Percentiles rank a stretch among this genome's conserved stretches.
These are phyloP conservation scores for Leptocoma aspasia DNA, from an alignment of 2,113 vertebrate genomes.

Conservation along the genomic window DNA sequence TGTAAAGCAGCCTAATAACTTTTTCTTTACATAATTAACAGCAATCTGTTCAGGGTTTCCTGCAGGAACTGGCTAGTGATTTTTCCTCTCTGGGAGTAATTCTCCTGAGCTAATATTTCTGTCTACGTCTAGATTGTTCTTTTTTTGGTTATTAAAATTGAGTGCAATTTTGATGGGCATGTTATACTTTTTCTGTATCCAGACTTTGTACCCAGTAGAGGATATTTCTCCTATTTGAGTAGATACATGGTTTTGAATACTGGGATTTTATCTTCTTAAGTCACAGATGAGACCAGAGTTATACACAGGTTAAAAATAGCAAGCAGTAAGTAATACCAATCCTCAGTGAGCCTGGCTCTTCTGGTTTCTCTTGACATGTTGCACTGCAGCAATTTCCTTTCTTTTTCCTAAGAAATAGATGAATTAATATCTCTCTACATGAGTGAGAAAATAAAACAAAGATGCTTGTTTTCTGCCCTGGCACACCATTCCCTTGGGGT, in stretches of 20 bases:
- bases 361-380: not conserved
- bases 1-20: not conserved
- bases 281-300: not conserved
- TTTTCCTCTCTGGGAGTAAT: not conserved
- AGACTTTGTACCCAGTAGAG: not conserved
- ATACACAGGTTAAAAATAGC: conserved; percentile 23
- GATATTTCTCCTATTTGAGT: not conserved
- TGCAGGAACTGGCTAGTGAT: not conserved
- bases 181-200: not conserved
- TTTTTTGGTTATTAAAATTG: not conserved
- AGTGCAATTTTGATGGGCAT: not conserved
- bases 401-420: not conserved
- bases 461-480: not conserved
- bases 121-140: not conserved
- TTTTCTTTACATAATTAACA: not conserved
- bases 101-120: not conserved
- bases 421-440: not conserved
- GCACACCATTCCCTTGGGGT: not conserved
- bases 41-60: not conserved
- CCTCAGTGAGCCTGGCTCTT: not conserved
- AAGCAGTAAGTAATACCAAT: conserved; percentile 45
- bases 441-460: not conserved
- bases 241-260: not conserved
- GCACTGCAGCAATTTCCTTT: conserved; percentile 26
- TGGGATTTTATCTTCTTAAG: conserved; percentile 16